Conservation (phyloP, 2,888 invertebrate genomes). For the Drosophila trichaetosa region DNA sequence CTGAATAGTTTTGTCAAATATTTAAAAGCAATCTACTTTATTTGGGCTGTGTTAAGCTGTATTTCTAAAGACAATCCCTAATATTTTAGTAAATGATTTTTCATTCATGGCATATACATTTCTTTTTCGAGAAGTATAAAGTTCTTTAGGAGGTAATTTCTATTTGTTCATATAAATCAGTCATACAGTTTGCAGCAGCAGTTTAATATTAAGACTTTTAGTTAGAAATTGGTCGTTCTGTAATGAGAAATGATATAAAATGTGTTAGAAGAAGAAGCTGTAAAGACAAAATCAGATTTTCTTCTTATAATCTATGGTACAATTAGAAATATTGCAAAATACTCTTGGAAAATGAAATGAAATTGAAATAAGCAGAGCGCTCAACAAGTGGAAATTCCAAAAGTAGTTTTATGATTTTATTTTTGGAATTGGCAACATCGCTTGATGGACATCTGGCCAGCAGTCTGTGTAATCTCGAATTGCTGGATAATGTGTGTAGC, state of each 20-base stretch:
- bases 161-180: conserved; percentile 73
- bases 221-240: conserved; percentile 74
- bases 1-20: conserved; percentile 21
- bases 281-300: not conserved
- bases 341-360: not conserved
- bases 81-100: conserved; percentile 30
- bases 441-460: conserved; percentile 25
- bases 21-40: conserved; percentile 21
- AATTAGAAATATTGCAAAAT: not conserved
- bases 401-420: conserved; percentile 8
- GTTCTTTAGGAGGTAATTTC: conserved; percentile 55
- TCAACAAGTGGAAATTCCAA: conserved; percentile 54
- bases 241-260: conserved; percentile 44
- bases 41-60: not conserved
- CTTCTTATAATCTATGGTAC: not conserved
- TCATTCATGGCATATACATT: conserved; percentile 25
- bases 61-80: conserved; percentile 8
- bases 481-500: conserved; percentile 31
- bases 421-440: conserved; percentile 11
- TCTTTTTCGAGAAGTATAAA: conserved; percentile 33
- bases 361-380: conserved; percentile 10
- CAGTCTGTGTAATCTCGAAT: not conserved
- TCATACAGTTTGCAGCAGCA: conserved; percentile 73
- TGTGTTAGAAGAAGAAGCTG: conserved; percentile 4
- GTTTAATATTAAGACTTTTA: conserved; percentile 72